phyloP scores from a whole-genome alignment of 1,140 invertebrate species.

The Drosophila lacertosa region DNA sequence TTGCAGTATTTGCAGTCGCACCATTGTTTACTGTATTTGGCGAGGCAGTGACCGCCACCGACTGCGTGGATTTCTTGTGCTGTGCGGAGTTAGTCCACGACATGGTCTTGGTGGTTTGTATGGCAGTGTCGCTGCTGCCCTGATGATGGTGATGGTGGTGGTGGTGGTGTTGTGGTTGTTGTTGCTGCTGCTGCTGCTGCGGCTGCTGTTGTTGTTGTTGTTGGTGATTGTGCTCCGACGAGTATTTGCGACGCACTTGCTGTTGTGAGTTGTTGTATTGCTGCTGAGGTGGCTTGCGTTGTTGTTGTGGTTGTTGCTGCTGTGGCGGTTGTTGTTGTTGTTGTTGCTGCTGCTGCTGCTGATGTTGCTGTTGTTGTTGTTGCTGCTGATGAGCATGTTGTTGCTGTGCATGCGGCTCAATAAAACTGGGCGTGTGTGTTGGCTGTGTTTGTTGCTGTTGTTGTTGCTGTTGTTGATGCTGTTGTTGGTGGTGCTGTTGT shows the following conservation, averaged over 20 bases:
- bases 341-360: constrained; percentile 33
- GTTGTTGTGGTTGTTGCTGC: constrained; percentile 54
- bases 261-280: constrained; percentile 60
- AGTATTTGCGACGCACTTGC: constrained; percentile 70
- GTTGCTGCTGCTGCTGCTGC: constrained; percentile 37
- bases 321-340: constrained; percentile 55
- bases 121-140: constrained; percentile 66
- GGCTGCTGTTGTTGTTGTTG: constrained; percentile 30
- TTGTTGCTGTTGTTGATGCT: constrained; percentile 37
- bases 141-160: constrained; percentile 64
- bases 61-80: constrained; percentile 80
- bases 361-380: constrained; percentile 35
- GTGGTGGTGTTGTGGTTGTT: neutral
- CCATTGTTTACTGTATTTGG: constrained; percentile 71
- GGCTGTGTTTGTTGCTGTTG: constrained; percentile 58
- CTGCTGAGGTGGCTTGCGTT: constrained; percentile 59
- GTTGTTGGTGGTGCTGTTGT: constrained; percentile 31
- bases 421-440: constrained; percentile 14
- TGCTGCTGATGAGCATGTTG: constrained; percentile 40
- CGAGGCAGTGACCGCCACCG: constrained; percentile 79
- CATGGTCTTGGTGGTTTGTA: constrained; percentile 78
- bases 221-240: constrained; percentile 65
- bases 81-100: constrained; percentile 81
- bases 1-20: constrained; percentile 15
- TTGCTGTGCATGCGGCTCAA: constrained; percentile 30